A percentile compares a stretch with the other conserved stretches of the same genome.
Conservation (phyloP, 2,113 vertebrate genomes). For the Nettapus auritus region DNA sequence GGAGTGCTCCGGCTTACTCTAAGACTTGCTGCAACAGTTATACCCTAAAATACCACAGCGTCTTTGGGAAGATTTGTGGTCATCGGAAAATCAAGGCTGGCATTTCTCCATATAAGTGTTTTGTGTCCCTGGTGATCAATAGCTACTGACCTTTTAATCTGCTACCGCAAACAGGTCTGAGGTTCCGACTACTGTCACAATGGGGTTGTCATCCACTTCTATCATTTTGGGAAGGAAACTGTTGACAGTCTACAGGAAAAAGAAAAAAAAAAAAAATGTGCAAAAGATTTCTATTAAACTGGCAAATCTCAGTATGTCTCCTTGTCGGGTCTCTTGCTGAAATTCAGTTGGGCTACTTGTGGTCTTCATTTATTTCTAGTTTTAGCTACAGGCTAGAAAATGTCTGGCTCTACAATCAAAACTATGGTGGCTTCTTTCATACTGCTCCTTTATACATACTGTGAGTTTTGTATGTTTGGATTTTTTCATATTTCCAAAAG, state of each 20-base stretch:
- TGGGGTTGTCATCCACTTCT: slow-evolving; percentile 54
- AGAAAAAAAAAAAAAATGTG: neutral
- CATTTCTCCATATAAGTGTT: neutral
- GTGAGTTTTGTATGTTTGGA: neutral
- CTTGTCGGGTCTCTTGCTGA: neutral
- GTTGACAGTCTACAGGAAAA: slow-evolving; percentile 58
- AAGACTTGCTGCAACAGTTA: neutral
- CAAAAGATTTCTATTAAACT: neutral
- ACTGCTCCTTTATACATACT: neutral
- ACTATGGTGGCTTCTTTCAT: neutral
- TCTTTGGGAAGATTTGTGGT: neutral
- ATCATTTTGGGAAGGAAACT: slow-evolving; percentile 71
- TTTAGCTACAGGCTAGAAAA: neutral
- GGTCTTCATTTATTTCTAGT: neutral
- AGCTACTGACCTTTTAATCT: slow-evolving; percentile 54
- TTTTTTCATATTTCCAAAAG: neutral
- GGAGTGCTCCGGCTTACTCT: neutral
- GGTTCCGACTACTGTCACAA: slow-evolving; percentile 69
- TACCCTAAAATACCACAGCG: neutral
- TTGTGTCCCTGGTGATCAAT: neutral
- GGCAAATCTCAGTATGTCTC: neutral
- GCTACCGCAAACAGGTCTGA: slow-evolving; percentile 66
- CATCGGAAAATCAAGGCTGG: neutral
- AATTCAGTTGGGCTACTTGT: neutral
- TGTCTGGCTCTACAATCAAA: neutral